Conservation (phyloP, 2,113 vertebrate species). For the Mirounga angustirostris region DNA sequence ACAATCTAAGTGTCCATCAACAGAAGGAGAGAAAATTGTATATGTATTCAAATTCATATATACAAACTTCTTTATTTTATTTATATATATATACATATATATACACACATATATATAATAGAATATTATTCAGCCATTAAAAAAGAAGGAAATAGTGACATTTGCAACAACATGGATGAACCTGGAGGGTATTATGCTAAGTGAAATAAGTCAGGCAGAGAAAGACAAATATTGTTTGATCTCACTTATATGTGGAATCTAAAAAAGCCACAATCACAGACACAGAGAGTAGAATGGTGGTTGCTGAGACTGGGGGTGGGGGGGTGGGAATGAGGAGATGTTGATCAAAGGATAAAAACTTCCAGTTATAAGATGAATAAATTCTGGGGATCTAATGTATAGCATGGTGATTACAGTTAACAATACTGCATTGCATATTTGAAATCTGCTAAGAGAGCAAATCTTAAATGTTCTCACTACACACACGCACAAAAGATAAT, state of each 20-base stretch:
- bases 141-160: not conserved
- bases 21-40: not conserved
- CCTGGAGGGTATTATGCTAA: not conserved
- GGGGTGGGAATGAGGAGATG: not conserved
- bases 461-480: not conserved
- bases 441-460: constrained; percentile 7
- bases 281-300: not conserved
- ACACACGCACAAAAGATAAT: not conserved
- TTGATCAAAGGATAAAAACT: not conserved
- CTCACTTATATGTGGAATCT: not conserved
- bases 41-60: not conserved
- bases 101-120: not conserved
- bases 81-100: no score
- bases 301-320: not conserved
- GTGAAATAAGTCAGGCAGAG: constrained; percentile 1
- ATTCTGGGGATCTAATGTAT: not conserved
- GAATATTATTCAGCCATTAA: not conserved
- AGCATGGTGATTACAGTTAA: not conserved
- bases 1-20: not conserved
- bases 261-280: not conserved
- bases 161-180: not conserved
- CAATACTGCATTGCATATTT: not conserved
- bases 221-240: not conserved
- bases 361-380: not conserved
- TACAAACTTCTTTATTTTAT: not conserved